Conservation (phyloP, 2,797 vertebrate species). For the Crocidura indochinensis region DNA sequence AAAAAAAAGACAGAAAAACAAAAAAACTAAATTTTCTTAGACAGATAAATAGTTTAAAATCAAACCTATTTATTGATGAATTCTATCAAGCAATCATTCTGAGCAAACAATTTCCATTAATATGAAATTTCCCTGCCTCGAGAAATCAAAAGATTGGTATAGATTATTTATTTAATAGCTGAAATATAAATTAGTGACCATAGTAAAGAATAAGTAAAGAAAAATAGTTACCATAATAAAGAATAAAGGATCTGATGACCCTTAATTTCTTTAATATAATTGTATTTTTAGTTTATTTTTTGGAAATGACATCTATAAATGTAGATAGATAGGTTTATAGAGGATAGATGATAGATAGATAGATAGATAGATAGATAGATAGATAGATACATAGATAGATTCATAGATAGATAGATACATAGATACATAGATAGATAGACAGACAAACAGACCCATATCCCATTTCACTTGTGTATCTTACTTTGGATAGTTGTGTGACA, state of each 20-base stretch:
- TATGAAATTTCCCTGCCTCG: not conserved
- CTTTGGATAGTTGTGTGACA: not conserved
- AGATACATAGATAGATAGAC: too few relatives aligned
- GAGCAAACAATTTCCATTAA: not conserved
- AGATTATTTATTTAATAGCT: not conserved
- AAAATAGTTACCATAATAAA: not conserved
- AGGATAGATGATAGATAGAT: too few relatives aligned
- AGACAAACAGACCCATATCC: too few relatives aligned
- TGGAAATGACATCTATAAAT: not conserved
- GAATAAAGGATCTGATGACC: not conserved
- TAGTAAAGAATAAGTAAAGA: slow-evolving; percentile 1
- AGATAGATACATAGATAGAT: too few relatives aligned
- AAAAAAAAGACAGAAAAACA: too few relatives aligned
- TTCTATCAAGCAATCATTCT: not conserved
- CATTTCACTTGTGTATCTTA: not conserved
- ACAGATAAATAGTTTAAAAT: not conserved
- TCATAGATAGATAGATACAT: too few relatives aligned
- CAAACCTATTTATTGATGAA: not conserved
- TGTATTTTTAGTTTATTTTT: slow-evolving; percentile 10
- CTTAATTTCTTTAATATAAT: not conserved
- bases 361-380: too few relatives aligned
- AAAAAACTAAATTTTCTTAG: too few relatives aligned
- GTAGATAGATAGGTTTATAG: too few relatives aligned
- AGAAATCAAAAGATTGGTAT: not conserved
- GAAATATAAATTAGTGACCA: too few relatives aligned